Evolutionary conservation across 1,140 invertebrate species (phyloP).

Genomic region (Cyclargus thomasi): DNA sequence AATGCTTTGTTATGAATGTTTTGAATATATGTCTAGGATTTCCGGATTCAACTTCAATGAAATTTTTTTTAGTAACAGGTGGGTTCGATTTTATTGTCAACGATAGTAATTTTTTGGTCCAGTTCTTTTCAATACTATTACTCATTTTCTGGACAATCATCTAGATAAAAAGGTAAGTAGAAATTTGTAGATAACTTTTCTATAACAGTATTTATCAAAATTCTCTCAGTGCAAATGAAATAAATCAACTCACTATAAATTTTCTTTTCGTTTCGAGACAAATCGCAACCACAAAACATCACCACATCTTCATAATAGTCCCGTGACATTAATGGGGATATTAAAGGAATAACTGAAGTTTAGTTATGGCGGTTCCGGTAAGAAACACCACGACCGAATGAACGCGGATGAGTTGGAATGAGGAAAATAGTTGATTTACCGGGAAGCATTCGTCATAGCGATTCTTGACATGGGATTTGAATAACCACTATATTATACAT

Average conservation of each 20-base stretch:
- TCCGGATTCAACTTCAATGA: neutral
- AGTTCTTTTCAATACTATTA: no score
- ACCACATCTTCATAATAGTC: neutral
- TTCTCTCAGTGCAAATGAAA: no score
- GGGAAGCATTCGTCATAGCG: slow-evolving; percentile 17
- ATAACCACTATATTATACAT: neutral
- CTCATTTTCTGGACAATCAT: no score
- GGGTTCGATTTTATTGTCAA: no score
- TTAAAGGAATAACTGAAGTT: neutral
- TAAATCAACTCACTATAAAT: neutral
- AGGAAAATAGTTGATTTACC: slow-evolving; percentile 8
- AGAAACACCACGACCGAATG: neutral
- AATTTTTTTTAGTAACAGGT: neutral
- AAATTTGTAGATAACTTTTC: no score
- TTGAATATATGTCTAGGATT: neutral
- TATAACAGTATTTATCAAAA: no score
- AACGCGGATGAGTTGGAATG: slow-evolving; percentile 1
- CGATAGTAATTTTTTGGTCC: no score
- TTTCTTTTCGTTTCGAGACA: neutral
- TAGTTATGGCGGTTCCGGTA: neutral
- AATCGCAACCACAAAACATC: neutral
- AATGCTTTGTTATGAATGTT: slow-evolving; percentile 7
- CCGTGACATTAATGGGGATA: neutral
- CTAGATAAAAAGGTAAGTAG: no score
- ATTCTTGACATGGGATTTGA: neutral